These are phyloP conservation scores for Lepidostoma basale DNA, from an alignment of 1,140 invertebrate species.

Conservation along the genomic window DNA sequence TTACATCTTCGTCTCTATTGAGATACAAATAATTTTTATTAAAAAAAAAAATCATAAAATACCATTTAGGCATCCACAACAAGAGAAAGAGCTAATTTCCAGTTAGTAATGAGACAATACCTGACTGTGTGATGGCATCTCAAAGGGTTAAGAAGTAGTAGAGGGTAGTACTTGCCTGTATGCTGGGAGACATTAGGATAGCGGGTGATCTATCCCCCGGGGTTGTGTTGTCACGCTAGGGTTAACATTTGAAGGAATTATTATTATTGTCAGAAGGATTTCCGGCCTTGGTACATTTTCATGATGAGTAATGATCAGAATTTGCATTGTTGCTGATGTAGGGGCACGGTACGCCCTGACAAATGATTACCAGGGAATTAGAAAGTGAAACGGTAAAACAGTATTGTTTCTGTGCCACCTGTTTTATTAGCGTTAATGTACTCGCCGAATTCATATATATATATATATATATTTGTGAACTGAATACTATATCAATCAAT, in stretches of 20 bases:
- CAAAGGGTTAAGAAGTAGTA: background rate
- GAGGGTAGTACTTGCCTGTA: background rate
- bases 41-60: too few relatives aligned
- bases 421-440: too few relatives aligned
- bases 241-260: slow-evolving; percentile 15
- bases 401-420: background rate
- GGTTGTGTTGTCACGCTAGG: slow-evolving; percentile 5
- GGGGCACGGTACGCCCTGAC: background rate
- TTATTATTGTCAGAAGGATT: slow-evolving; percentile 15
- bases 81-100: too few relatives aligned
- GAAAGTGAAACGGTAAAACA: background rate
- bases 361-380: background rate
- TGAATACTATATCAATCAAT: too few relatives aligned
- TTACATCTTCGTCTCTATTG: too few relatives aligned
- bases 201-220: background rate
- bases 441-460: too few relatives aligned
- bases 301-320: background rate
- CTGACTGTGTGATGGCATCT: too few relatives aligned
- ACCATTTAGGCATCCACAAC: too few relatives aligned
- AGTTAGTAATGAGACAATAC: too few relatives aligned
- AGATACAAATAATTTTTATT: too few relatives aligned
- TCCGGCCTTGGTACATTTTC: background rate
- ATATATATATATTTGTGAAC: too few relatives aligned
- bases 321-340: background rate
- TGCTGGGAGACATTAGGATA: background rate